Conservation (phyloP, 2,797 vertebrate genomes). For the Muscicapa striata region DNA sequence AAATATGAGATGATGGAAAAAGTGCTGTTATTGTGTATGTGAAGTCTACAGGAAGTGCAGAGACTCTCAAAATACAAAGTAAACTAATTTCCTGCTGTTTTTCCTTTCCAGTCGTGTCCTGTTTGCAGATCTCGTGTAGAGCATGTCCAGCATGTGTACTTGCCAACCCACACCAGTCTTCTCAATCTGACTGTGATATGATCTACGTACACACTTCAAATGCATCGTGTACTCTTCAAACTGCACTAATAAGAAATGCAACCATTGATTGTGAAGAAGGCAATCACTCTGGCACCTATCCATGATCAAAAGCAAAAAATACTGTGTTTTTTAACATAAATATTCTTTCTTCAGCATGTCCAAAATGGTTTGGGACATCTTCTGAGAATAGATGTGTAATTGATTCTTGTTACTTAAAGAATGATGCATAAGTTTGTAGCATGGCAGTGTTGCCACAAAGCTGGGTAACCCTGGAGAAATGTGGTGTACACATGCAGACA, state of each 20-base stretch:
- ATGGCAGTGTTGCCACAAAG: slow-evolving; percentile 16
- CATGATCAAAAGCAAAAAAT: slow-evolving; percentile 25
- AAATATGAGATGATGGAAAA: background rate
- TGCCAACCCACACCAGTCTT: slow-evolving; percentile 96
- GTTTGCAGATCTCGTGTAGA: slow-evolving; percentile 93
- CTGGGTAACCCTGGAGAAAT: slow-evolving; percentile 48
- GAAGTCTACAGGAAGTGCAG: background rate
- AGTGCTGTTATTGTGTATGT: background rate
- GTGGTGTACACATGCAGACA: background rate
- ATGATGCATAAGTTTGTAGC: background rate
- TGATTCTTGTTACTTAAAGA: background rate
- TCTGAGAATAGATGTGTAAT: slow-evolving; percentile 17
- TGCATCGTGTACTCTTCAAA: slow-evolving; percentile 51
- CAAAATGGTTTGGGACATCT: background rate
- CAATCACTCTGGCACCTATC: slow-evolving; percentile 46
- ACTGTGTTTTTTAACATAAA: background rate
- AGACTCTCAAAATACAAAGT: background rate
- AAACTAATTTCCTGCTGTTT: background rate
- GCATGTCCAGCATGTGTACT: slow-evolving; percentile 94
- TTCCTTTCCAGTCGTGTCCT: slow-evolving; percentile 84
- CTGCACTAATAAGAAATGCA: slow-evolving; percentile 79
- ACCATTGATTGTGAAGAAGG: slow-evolving; percentile 65
- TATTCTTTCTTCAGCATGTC: background rate
- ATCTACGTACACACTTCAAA: slow-evolving; percentile 7
- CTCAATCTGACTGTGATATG: slow-evolving; percentile 87